Percentiles rank a stretch among this genome's conserved stretches.
These are phyloP conservation scores for Drosophila oshimai DNA, from an alignment of 1,140 invertebrate species.

Conservation along the genomic window DNA sequence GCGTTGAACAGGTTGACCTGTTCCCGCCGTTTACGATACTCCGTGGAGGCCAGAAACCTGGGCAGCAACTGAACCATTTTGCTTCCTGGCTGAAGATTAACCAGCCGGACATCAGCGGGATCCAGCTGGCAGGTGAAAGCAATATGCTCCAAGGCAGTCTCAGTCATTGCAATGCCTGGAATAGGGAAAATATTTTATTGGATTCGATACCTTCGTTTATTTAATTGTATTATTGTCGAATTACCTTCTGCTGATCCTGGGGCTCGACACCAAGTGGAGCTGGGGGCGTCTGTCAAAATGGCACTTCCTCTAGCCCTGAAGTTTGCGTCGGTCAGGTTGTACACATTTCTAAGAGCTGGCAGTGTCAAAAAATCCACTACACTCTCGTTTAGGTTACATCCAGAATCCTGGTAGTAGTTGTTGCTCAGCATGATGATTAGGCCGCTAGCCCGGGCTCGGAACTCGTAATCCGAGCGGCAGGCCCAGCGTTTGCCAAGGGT, in stretches of 20 bases:
- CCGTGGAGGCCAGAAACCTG: conserved; percentile 57
- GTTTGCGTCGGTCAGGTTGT: conserved; percentile 83
- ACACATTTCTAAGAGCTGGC: conserved; percentile 84
- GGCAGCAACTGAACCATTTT: conserved; percentile 77
- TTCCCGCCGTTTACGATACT: conserved; percentile 84
- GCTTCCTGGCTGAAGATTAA: conserved; percentile 85
- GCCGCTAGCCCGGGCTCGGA: conserved; percentile 86
- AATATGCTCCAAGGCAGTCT: conserved; percentile 92
- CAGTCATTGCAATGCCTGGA: conserved; percentile 86
- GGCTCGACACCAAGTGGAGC: conserved; percentile 85
- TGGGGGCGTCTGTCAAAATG: conserved; percentile 86
- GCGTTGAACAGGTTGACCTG: conserved; percentile 85
- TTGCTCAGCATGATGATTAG: conserved; percentile 86
- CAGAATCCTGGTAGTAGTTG: conserved; percentile 86
- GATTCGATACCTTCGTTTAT: too few relatives aligned
- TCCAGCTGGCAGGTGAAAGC: conserved; percentile 87
- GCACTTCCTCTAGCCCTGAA: conserved; percentile 84
- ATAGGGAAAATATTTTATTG: conserved; percentile 46
- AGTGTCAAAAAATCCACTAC: conserved; percentile 73
- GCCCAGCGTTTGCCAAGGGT: conserved; percentile 86
- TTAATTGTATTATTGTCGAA: too few relatives aligned
- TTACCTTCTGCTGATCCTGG: conserved; percentile 87
- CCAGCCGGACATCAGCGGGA: conserved; percentile 86
- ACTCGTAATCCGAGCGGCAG: conserved; percentile 83
- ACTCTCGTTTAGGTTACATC: conserved; percentile 85